These are phyloP conservation scores for Odocoileus virginianus DNA, from an alignment of 2,113 vertebrate species.

Conservation along the genomic window DNA sequence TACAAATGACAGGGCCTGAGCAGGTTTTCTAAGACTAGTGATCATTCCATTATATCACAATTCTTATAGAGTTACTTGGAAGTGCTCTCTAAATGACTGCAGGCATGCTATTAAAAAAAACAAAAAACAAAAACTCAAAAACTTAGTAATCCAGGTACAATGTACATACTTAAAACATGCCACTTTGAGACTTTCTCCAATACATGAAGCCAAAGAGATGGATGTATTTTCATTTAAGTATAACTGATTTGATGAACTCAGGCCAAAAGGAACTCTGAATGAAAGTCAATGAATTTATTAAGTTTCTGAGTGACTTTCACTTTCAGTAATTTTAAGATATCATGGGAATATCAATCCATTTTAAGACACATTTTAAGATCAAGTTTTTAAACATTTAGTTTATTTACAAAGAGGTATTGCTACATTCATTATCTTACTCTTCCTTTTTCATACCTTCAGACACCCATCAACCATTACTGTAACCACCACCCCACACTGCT, in stretches of 20 bases:
- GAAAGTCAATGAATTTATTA: neutral
- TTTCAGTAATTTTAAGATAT: neutral
- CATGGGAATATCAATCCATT: neutral
- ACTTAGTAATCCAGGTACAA: neutral
- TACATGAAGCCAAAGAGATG: neutral
- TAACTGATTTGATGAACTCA: neutral
- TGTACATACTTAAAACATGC: neutral
- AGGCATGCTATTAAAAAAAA: neutral
- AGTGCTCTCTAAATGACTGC: neutral
- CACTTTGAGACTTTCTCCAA: neutral
- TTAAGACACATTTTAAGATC: neutral
- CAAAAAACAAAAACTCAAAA: neutral
- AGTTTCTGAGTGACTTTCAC: neutral
- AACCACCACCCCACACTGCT: neutral
- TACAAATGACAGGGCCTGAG: neutral
- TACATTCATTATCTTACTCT: neutral
- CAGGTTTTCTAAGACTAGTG: neutral
- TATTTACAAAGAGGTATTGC: neutral
- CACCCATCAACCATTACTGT: neutral
- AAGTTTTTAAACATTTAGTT: neutral
- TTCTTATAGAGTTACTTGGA: neutral
- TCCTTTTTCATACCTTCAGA: neutral
- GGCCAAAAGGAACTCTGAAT: neutral
- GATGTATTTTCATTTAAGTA: neutral
- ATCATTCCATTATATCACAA: neutral